Evolutionary conservation across 92 coral and sea anemone species (phyloP).

Genomic region (Parazoanthus darwini): DNA sequence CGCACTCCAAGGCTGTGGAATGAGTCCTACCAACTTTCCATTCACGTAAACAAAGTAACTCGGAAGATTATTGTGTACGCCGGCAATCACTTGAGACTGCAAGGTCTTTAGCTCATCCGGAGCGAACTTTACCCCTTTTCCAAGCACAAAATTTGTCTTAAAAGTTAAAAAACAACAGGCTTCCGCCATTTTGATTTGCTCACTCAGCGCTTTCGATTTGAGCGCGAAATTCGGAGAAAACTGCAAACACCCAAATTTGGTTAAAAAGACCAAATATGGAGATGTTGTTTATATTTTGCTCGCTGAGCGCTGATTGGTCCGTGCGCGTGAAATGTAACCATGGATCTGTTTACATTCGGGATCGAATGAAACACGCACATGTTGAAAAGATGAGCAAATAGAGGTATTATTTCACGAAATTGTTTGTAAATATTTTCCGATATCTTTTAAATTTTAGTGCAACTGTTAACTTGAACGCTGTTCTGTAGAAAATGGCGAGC

Average conservation of each 20-base stretch:
- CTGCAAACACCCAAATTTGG: background rate
- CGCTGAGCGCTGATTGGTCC: slow-evolving; percentile 34
- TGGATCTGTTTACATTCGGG: slow-evolving; percentile 20
- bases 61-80: background rate
- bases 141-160: slow-evolving; percentile 10
- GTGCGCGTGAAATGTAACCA: slow-evolving; percentile 28
- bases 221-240: slow-evolving; percentile 11
- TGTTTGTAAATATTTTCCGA: slow-evolving; percentile 29
- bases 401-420: background rate
- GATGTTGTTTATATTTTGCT: background rate
- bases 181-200: slow-evolving; percentile 14
- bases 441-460: background rate
- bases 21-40: slow-evolving; percentile 11
- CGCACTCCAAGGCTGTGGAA: slow-evolving; percentile 22
- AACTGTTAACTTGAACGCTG: background rate
- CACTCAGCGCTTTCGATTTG: background rate
- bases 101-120: slow-evolving; percentile 11
- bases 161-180: slow-evolving; percentile 9
- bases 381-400: slow-evolving; percentile 29
- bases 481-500: slow-evolving; percentile 12
- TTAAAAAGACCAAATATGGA: slow-evolving; percentile 14
- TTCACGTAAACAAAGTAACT: background rate
- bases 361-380: background rate
- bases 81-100: slow-evolving; percentile 16
- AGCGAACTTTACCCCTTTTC: background rate